phyloP scores from a whole-genome alignment of 2,797 vertebrate genomes.

The Limnodromus scolopaceus region DNA sequence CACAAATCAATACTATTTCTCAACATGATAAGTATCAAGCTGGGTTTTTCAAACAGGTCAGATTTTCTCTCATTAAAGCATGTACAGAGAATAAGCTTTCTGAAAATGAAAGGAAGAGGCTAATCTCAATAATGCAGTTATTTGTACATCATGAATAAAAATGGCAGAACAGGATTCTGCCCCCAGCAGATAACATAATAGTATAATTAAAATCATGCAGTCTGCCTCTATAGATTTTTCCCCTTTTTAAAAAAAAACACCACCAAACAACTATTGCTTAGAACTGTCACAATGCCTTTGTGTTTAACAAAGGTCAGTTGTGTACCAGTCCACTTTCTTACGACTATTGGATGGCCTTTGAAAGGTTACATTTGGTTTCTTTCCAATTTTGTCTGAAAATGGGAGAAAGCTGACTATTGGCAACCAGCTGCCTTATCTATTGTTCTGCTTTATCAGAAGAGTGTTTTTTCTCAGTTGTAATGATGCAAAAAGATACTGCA shows the following conservation, averaged over 20 bases:
- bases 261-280: not conserved
- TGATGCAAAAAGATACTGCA: not conserved
- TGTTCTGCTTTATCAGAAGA: not conserved
- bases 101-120: not conserved
- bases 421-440: not conserved
- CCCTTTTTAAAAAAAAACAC: not conserved
- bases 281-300: not conserved
- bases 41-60: not conserved
- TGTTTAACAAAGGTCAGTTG: not conserved
- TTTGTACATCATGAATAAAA: not conserved
- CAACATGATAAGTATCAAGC: not conserved
- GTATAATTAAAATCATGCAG: not conserved
- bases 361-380: not conserved
- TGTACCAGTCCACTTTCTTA: not conserved
- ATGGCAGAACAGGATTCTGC: not conserved
- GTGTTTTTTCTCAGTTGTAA: not conserved
- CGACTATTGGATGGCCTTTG: not conserved
- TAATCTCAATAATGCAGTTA: not conserved
- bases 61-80: not conserved
- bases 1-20: slow-evolving; percentile 36
- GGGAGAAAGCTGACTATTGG: not conserved
- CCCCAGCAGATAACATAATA: not conserved
- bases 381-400: not conserved
- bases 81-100: not conserved
- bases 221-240: not conserved